Evolutionary conservation across 2,888 invertebrate genomes (phyloP).

Genomic region (Anoncus sp.): DNA sequence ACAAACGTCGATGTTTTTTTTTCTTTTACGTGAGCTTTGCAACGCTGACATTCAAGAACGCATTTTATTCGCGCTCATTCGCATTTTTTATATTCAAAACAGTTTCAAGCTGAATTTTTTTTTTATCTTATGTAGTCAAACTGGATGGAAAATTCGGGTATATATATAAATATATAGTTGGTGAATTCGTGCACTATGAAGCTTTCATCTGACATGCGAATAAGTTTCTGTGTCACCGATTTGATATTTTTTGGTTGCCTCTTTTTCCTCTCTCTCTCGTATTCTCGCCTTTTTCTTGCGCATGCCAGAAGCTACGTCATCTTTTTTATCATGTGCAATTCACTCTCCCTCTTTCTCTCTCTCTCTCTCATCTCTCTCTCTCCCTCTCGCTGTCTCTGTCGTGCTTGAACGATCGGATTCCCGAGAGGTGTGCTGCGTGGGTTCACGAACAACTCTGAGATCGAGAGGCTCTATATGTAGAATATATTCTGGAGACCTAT

Average conservation of each 20-base stretch:
- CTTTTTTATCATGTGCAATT: conserved; percentile 57
- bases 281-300: conserved; percentile 36
- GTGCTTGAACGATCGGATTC: conserved; percentile 37
- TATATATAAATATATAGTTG: no score
- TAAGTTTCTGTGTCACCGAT: background rate
- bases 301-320: conserved; percentile 59
- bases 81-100: background rate
- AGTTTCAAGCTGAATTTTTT: background rate
- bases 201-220: conserved; percentile 9
- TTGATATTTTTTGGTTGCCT: background rate
- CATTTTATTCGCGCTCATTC: background rate
- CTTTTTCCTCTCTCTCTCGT: conserved; percentile 3
- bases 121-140: background rate
- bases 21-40: conserved; percentile 3
- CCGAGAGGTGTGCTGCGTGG: conserved; percentile 52
- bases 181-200: conserved; percentile 9
- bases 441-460: conserved; percentile 45
- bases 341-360: no score
- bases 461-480: conserved; percentile 18
- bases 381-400: conserved; percentile 3
- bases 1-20: conserved; percentile 5
- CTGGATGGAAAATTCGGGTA: background rate
- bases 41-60: background rate
- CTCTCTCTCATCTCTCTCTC: no score
- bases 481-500: conserved; percentile 26